Evolutionary conservation across 2,113 vertebrate species (phyloP).

Genomic region (Spheniscus mendiculus): DNA sequence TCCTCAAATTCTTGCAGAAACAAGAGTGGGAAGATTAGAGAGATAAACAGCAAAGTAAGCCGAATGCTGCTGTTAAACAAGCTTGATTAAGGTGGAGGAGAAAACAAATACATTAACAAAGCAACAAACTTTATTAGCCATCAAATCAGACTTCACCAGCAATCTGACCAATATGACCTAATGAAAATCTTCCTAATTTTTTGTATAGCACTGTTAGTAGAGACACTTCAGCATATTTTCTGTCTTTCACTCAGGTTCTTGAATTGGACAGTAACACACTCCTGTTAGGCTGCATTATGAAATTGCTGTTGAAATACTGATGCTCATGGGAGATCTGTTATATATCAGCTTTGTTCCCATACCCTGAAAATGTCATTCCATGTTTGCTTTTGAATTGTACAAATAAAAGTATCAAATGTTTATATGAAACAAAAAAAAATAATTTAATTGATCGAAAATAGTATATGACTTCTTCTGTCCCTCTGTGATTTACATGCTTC

Average conservation of each 20-base stretch:
- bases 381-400: background rate
- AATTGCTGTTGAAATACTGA: background rate
- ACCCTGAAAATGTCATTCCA: background rate
- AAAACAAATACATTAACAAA: background rate
- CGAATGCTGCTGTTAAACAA: background rate
- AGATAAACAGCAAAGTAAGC: background rate
- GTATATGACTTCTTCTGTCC: background rate
- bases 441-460: background rate
- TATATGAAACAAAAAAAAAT: background rate
- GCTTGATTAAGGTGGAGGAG: background rate
- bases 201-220: background rate
- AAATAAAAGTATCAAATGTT: background rate
- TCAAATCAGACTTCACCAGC: background rate
- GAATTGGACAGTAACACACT: background rate
- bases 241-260: background rate
- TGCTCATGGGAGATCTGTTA: background rate
- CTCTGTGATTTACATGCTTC: background rate
- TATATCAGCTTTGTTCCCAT: background rate
- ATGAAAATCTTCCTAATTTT: background rate
- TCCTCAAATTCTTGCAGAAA: background rate
- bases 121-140: background rate
- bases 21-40: background rate
- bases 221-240: background rate
- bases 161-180: background rate
- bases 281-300: background rate